These are phyloP conservation scores for Quadriops clusia DNA, from an alignment of 2,888 invertebrate species.

Conservation along the genomic window DNA sequence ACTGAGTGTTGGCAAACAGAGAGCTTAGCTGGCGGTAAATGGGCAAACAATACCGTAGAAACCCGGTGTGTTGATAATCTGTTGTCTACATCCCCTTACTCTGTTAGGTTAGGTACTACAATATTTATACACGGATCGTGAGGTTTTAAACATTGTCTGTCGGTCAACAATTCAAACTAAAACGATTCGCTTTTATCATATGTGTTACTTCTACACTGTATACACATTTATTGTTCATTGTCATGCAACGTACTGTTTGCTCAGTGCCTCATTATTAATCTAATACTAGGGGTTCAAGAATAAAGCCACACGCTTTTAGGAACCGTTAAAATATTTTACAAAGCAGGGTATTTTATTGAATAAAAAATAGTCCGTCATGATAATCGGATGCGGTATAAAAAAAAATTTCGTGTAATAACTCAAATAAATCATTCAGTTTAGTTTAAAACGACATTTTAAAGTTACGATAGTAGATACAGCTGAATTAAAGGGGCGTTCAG, in stretches of 20 bases:
- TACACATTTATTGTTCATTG: constrained; percentile 20
- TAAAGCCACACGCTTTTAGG: constrained; percentile 3
- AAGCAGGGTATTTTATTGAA: too few relatives aligned
- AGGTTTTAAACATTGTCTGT: constrained; percentile 25
- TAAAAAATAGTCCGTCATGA: too few relatives aligned
- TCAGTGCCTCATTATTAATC: constrained; percentile 15
- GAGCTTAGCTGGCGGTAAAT: constrained; percentile 37
- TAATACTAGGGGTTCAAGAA: constrained; percentile 16
- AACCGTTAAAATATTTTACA: constrained; percentile 11
- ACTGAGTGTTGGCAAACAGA: constrained; percentile 33
- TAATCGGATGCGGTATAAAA: too few relatives aligned
- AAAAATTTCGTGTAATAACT: too few relatives aligned
- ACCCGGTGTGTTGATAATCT: constrained; percentile 33
- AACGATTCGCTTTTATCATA: constrained; percentile 21
- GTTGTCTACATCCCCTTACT: constrained; percentile 33
- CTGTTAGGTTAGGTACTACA: constrained; percentile 31
- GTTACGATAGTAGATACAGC: too few relatives aligned
- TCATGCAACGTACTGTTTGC: constrained; percentile 18
- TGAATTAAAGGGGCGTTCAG: too few relatives aligned
- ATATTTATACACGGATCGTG: constrained; percentile 33
- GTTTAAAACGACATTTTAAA: too few relatives aligned
- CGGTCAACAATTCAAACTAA: constrained; percentile 20
- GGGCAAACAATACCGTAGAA: constrained; percentile 32
- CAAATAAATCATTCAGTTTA: too few relatives aligned
- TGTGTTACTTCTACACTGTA: constrained; percentile 15